Evolutionary conservation across 2,113 vertebrate genomes (phyloP), one percentile per base, ranked within the genome.

Genomic region (Noctilio leporinus): DNA sequence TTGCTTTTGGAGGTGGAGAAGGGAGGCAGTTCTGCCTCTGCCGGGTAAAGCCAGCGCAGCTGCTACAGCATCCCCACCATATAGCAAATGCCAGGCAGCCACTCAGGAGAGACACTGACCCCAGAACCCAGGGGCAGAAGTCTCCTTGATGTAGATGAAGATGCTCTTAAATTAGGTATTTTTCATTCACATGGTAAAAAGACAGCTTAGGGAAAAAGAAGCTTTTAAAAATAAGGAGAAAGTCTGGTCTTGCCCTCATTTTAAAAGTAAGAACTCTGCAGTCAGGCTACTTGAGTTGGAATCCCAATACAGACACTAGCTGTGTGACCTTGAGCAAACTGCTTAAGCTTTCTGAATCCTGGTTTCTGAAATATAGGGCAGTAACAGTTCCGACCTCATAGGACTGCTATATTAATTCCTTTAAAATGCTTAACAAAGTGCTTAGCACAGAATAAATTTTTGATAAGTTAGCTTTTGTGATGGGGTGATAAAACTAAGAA

Each of bases 391-490:
- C 10, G 80, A 59, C 17, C 24, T 77, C 38, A 92, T 7, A 95
- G 24, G 7, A 3, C 49, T 88, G 43, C 40, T 95, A 40, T 77
- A 69, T 88, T 22, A 65, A 49, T 72, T 87, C 59, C 62, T 59
- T 8, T 10, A 45, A 95, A 92, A 64, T 73, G 38, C 47, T 89
- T 96, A 73, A 89, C 73, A 92, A 76, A 89, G 76, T 40, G 73
- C 28, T 22, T 55, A 22, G 43, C 43, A 86, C 35, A 91, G 35
- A 94, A 51, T 51, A 94, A 87, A 24, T n/a, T 87, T 53, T 87
- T 88, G n/a, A 82, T 57, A 92, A 86, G 19, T n/a, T 24, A 94
- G 62, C 35, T 86, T 95, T 93, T 90, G 43, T 55, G 51, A 89
- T 8, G 33, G 28, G 30, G 86, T 93, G 59, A 57, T 72, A 49